Evolutionary conservation across 2,888 invertebrate species (phyloP).

Genomic region (Cancer borealis): DNA sequence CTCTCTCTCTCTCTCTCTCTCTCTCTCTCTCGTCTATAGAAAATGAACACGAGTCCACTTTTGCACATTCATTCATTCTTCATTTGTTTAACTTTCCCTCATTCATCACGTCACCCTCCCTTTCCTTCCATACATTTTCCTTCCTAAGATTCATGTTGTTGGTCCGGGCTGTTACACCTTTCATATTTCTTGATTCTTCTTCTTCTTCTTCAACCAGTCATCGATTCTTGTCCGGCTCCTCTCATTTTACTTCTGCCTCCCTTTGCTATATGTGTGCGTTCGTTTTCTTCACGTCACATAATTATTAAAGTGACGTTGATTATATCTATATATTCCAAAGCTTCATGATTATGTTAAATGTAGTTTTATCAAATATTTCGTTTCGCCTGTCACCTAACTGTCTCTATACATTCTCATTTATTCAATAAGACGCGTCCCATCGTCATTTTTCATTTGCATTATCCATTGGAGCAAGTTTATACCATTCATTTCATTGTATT

Average conservation of each 20-base stretch:
- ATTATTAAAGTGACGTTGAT: no score
- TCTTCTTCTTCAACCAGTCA: not conserved
- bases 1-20: constrained; percentile 40
- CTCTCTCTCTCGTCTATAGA: constrained; percentile 10
- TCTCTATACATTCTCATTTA: no score
- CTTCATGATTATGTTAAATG: no score
- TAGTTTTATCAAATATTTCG: no score
- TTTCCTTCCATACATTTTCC: not conserved
- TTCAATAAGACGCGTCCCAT: no score
- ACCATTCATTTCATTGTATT: no score
- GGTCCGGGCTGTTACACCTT: not conserved
- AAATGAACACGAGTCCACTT: no score
- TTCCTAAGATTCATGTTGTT: not conserved
- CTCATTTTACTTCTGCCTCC: not conserved
- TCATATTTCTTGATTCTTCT: not conserved
- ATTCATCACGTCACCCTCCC: constrained; percentile 15
- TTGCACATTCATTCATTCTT: not conserved
- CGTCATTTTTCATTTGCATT: no score
- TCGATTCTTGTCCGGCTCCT: not conserved
- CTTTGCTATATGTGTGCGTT: not conserved
- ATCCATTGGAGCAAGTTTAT: no score
- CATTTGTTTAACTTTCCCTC: constrained; percentile 7
- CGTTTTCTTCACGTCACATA: not conserved
- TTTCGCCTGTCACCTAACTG: no score
- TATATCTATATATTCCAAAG: no score